Evolutionary conservation across 2,888 invertebrate genomes (phyloP), one percentile per base, ranked within the genome.

Genomic region (Oligia fasciuncula): DNA sequence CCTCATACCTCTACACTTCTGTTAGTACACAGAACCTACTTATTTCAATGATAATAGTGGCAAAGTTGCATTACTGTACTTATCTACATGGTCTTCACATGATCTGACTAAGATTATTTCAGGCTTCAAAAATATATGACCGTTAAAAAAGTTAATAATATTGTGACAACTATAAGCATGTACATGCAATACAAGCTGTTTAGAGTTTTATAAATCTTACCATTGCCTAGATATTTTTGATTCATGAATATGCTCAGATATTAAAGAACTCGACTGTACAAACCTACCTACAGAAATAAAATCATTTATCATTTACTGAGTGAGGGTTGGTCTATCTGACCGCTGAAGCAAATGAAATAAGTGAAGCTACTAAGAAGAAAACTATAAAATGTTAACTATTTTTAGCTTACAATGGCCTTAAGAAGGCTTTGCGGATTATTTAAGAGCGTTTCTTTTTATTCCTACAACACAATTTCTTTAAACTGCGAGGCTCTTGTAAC

Each of bases 401-500:
- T 81, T 65, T 49, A 57, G 57, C 11, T 13, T 51, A 23, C 9
- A 35, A 40, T 43, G 49, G 14, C 57, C 19, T n/a, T 35, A n/a
- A 43, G 2, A 35, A 51, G 40, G 8, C 13, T 60, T 60, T 23
- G 51, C 2, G 23, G n/a, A 63, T 46, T 29, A 63, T 29, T 29
- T 4, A 13, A 0, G 4, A 66, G 23, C 11, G 8, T 19, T 62
- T 54, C 49, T 68, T 46, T 63, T 23, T 51, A 51, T 66, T 46
- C 5, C 23, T 23, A 23, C 19, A 57, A 11, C 13, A 29, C 8
- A 54, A 14, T 46, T 51, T 57, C 11, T 72, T 63, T 9, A 57
- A 81, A 63, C 14, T 17, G 14, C 35, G 46, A 68, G 69, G 35
- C 43, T n/a, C 57, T 68, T 72, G 71, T 68, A 57, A 72, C 51